A percentile compares a stretch with the other conserved stretches of the same genome.
phyloP scores from a whole-genome alignment of 2,113 vertebrate genomes.

The Hippocampus mohnikei region DNA sequence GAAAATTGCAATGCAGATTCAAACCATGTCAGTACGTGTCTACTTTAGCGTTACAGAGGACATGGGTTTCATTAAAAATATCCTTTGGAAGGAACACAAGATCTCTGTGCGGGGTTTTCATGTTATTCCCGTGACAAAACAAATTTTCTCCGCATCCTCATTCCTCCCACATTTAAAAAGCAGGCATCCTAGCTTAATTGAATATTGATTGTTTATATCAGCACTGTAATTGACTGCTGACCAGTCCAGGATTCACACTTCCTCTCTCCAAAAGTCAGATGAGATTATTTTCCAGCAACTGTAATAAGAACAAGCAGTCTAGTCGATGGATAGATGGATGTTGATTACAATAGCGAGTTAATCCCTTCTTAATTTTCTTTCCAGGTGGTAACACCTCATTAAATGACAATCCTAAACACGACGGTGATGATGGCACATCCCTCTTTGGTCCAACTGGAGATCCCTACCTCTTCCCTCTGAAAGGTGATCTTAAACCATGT shows the following conservation, averaged over 20 bases:
- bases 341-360: neutral
- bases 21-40: too few species aligned
- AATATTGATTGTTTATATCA: neutral
- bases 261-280: neutral
- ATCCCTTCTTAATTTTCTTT: slow-evolving; percentile 4
- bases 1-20: too few species aligned
- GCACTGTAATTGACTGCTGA: neutral
- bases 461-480: slow-evolving; percentile 84
- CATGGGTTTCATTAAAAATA: too few species aligned
- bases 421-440: slow-evolving; percentile 92
- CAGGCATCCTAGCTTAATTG: neutral
- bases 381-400: slow-evolving; percentile 86
- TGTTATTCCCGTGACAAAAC: neutral
- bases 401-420: slow-evolving; percentile 84
- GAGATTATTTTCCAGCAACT: neutral
- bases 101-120: neutral
- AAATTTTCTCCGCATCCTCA: neutral
- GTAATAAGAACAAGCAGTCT: neutral
- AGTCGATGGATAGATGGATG: neutral
- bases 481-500: slow-evolving; percentile 75
- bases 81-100: too few species aligned
- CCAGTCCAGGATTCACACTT: neutral
- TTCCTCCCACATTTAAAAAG: neutral
- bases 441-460: slow-evolving; percentile 86
- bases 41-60: too few species aligned